Evolutionary conservation across 37 sponge, comb jelly and placozoan species (phyloP), one percentile per base, ranked within the genome.

Genomic region (Hormiphora californensis): DNA sequence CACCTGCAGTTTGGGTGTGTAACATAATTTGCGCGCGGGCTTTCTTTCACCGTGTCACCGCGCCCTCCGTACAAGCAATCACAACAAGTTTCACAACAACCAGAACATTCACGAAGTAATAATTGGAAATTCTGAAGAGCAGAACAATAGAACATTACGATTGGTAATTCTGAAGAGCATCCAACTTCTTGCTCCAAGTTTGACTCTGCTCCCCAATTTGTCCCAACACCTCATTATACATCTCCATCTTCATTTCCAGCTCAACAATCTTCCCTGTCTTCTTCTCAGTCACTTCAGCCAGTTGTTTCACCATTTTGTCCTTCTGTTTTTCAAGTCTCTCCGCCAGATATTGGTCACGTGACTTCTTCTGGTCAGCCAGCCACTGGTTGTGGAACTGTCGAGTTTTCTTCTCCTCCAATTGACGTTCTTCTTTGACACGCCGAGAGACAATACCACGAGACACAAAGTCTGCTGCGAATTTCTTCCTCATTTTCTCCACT

Each of bases 401-500:
- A 17, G 37, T 39, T 34, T 5, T 39, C 28, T 65, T 34, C 17
- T 65, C 67, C 37, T 28, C 1, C 33, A 11, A 35, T 33, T 65
- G 67, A 15, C 67, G 34, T 65, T 65, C 35, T 19, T 65, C 28
- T 28, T 19, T 30, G 3, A 65, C 17, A 19, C 35, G 32, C 36
- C 67, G 21, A 35, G 32, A 35, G 4, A 17, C 67, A 33, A 65
- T 65, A 17, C 67, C 35, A 19, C 35, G 34, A 9, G 32, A 36
- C 19, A 65, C 35, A 38, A 65, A 65, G 37, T 19, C 8, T 28
- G 37, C 67, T 5, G 67, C 67, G 28, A 65, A 65, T 65, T 65
- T 65, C 28, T 65, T 65, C 36, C 35, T 65, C 37, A 65, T 7
- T 17, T 65, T 65, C 38, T 65, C 67, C 67, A 33, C 67, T 33